A percentile compares a stretch with the other conserved stretches of the same genome.
These are phyloP conservation scores for Cryptosula pallasiana DNA, from an alignment of 2,888 invertebrate genomes.

Conservation along the genomic window DNA sequence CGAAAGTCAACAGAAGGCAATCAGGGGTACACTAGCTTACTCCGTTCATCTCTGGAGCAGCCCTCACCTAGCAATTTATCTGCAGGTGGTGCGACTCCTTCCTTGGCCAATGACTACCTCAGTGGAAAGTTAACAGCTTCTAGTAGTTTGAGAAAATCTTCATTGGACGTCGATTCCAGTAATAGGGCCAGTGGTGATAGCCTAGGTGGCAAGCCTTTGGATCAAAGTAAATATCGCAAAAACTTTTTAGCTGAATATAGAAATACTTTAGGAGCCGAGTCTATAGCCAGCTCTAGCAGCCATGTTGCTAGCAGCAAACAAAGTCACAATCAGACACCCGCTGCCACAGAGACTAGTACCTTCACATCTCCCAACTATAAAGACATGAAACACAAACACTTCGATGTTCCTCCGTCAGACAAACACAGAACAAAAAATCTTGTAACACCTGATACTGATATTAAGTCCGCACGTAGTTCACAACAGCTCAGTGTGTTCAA, in stretches of 20 bases:
- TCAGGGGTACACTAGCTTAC: background rate
- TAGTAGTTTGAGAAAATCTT: background rate
- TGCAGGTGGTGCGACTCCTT: background rate
- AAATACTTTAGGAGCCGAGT: background rate
- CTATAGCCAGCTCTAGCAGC: background rate
- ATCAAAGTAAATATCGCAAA: background rate
- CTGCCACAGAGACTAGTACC: conserved; percentile 8
- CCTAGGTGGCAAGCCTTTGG: background rate
- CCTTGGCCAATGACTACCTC: background rate
- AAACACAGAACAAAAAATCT: background rate
- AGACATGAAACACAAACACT: background rate
- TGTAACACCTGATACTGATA: background rate
- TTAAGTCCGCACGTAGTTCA: background rate
- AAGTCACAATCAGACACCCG: conserved; percentile 1
- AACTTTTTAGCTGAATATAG: conserved; percentile 11
- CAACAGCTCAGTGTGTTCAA: conserved; percentile 7
- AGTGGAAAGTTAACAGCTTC: background rate
- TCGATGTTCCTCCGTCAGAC: background rate
- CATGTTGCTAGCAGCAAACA: background rate
- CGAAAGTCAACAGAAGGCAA: background rate
- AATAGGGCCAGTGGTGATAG: background rate
- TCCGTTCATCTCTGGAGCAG: background rate
- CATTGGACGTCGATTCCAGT: background rate
- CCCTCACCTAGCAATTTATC: background rate
- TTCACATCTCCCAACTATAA: background rate